Conservation (phyloP, 2,113 vertebrate species). For the Mesembrinibis cayennensis region DNA sequence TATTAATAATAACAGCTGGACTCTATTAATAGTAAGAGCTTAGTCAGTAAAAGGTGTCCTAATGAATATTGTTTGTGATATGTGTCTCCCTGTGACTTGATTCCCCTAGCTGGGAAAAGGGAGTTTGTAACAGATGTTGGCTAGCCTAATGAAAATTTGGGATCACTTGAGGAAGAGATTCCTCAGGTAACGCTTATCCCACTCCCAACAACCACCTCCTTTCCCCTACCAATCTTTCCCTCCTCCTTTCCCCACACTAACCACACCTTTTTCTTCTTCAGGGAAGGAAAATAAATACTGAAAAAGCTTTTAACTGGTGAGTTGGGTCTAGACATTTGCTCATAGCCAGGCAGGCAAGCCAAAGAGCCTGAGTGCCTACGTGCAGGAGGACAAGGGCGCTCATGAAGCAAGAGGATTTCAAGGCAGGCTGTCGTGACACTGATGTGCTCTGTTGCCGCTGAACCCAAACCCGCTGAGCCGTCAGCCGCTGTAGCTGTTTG, state of each 20-base stretch:
- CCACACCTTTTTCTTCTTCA: not conserved
- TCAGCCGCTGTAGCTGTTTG: not conserved
- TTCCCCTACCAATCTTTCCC: not conserved
- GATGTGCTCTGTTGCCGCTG: not conserved
- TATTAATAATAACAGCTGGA: not conserved
- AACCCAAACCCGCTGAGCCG: not conserved
- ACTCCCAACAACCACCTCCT: not conserved
- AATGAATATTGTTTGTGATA: not conserved
- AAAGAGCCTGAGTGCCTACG: not conserved
- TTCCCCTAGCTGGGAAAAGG: not conserved
- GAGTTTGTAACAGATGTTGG: not conserved
- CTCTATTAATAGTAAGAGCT: not conserved
- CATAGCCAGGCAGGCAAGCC: not conserved
- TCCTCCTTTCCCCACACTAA: not conserved
- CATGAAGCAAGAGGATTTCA: not conserved
- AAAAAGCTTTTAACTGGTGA: not conserved
- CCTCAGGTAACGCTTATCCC: accelerated
- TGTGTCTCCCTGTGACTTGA: not conserved
- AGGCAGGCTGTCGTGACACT: not conserved
- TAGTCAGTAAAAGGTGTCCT: not conserved
- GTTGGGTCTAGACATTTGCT: not conserved
- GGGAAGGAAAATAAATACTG: not conserved
- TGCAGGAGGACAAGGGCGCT: not conserved
- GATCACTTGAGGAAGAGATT: not conserved
- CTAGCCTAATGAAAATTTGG: not conserved